Base-by-base conservation (phyloP, 2,888 invertebrate genomes). In the Trichopria drosophilae region DNA sequence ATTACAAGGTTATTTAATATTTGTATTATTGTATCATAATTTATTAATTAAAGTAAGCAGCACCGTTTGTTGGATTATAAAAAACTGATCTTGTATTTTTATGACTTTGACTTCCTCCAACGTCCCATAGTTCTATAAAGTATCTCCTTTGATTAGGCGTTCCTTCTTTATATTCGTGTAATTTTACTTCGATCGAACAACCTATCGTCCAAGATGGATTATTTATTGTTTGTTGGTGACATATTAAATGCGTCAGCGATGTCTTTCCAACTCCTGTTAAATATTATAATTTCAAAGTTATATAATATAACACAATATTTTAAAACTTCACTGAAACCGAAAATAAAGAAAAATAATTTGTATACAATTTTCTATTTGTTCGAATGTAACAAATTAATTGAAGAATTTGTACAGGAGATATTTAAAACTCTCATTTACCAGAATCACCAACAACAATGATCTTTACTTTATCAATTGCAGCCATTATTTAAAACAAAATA, bases 141-240 rank as follows among this genome's bases (percentile, higher is more conserved):
- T 87, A 95, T 4, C 90, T 87, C 64, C 87, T 88, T 72, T 97
- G 95, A 52, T 87, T 85, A 15, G 91, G 89, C 0, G 94, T 95
- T 2, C 95, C 95, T 77, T 95, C 95, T 73, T 91, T 92, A 73
- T 88, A 97, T 72, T 93, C 91, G 71, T 97, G 96, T 39, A 97
- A 78, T 79, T 94, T 94, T 1, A 96, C 93, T 79, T 98, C 96
- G 1, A 96, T 89, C 1, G 93, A 89, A 73, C 95, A 95, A 2
- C 98, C 98, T 29, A 98, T 89, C 0, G 98, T 98, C 92, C 95
- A 97, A 45, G 92, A 87, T 1, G 95, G 93, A 53, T 90, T 90
- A 44, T 82, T 80, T 3, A 94, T 82, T 0, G 92, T 86, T 72
- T 93, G 88, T 69, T 88, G 89, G 66, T 94, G 88, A 44, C 93